Percentiles rank a stretch among this genome's conserved stretches.
Evolutionary conservation across 2,113 vertebrate species (phyloP).

Genomic region (Indicator indicator): DNA sequence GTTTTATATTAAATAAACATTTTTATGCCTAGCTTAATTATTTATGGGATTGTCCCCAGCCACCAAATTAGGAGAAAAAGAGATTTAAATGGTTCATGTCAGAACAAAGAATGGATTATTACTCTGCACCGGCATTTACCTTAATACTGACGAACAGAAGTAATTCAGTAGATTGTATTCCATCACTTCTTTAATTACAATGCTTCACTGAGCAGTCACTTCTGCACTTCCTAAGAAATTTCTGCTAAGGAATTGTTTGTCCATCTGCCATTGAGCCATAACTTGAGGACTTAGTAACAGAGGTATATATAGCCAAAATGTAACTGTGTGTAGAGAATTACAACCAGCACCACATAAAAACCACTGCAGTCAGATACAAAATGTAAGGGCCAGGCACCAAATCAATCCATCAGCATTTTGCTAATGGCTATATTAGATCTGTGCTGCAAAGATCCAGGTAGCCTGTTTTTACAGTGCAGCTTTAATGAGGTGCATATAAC

Average conservation of each 20-base stretch:
- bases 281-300: slow-evolving; percentile 55
- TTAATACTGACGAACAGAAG: slow-evolving; percentile 24
- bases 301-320: slow-evolving; percentile 21
- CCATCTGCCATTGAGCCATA: slow-evolving; percentile 18
- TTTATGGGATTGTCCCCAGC: not conserved
- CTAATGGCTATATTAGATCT: not conserved
- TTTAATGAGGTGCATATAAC: not conserved
- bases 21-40: not conserved
- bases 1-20: not conserved
- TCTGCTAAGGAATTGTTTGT: slow-evolving; percentile 52
- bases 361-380: not conserved
- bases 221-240: slow-evolving; percentile 29
- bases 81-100: slow-evolving; percentile 22
- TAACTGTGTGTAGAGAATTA: not conserved
- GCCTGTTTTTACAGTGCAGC: not conserved
- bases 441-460: not conserved
- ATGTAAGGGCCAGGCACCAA: not conserved
- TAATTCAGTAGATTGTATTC: slow-evolving; percentile 22
- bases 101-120: slow-evolving; percentile 37
- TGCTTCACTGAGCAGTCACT: slow-evolving; percentile 37
- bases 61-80: slow-evolving; percentile 1
- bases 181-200: slow-evolving; percentile 44
- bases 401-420: not conserved
- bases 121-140: not conserved
- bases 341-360: not conserved